Base-by-base conservation (phyloP, 2,113 vertebrate species). In the Embiotoca jacksoni region DNA sequence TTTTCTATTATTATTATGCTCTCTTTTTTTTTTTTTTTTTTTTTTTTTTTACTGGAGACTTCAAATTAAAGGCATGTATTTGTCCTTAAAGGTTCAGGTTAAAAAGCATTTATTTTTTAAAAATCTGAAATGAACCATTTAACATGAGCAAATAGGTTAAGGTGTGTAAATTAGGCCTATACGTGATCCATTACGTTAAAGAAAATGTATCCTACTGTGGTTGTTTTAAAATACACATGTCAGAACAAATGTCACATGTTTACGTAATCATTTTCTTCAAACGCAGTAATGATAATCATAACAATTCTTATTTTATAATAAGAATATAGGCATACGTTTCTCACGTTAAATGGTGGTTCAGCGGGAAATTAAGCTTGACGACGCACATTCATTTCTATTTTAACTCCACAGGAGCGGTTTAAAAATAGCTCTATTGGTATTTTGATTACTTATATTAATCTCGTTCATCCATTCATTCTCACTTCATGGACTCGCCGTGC, bases 391-490 rank as follows among this genome's bases (percentile, higher is more conserved):
- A 14, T 33, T 3, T 59, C 3, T 30, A 5, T 31, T 37, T 33
- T 3, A 14, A 6, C n/a, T 67, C 16, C 44, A 0, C 7, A 36
- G n/a, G 46, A 68, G 33, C 70, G 11, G 2, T 52, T 71, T 78
- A 47, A 75, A 68, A 46, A 15, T 31, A 46, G 1, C 37, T 52
- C 44, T 32, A 30, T 37, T 16, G 13, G 58, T 52, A 56, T 69
- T 49, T 9, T 10, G 33, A 73, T 76, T 39, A 7, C 32, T 54
- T 30, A 2, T 52, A 39, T 83, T 60, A 72, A 68, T 82, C 69
- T 53, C 10, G 46, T 62, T 75, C 86, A 62, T 69, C 66, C 78
- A 65, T 82, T 84, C 75, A 61, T 73, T 72, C 54, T 77, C 81
- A 44, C 78, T 78, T 31, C 64, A 39, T 50, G 64, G 66, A 35